These are phyloP conservation scores for Volucella bombylans DNA, from an alignment of 2,888 invertebrate species.

Conservation along the genomic window DNA sequence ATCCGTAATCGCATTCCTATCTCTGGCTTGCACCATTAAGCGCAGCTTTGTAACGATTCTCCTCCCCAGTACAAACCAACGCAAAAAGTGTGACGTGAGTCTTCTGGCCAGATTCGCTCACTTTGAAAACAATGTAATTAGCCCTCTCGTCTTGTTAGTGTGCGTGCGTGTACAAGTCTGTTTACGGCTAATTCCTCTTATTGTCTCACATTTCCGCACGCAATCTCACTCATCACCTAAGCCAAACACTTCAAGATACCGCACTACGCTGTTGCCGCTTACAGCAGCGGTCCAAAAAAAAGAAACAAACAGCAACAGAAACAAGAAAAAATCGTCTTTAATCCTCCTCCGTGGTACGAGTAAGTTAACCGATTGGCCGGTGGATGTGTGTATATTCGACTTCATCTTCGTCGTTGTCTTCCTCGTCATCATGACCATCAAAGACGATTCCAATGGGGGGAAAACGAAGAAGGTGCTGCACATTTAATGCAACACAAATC, in stretches of 20 bases:
- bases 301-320: slow-evolving; percentile 17
- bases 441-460: not conserved
- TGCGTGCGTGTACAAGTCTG: not conserved
- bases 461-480: slow-evolving; percentile 46
- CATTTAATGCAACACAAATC: slow-evolving; percentile 36
- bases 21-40: too few species aligned
- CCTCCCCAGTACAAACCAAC: too few species aligned
- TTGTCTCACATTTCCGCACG: slow-evolving; percentile 49
- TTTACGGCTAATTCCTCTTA: slow-evolving; percentile 48
- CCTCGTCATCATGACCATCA: slow-evolving; percentile 14
- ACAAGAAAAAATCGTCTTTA: slow-evolving; percentile 46
- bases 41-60: too few species aligned
- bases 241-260: slow-evolving; percentile 41
- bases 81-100: too few species aligned
- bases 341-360: slow-evolving; percentile 44
- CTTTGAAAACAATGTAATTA: slow-evolving; percentile 25
- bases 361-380: slow-evolving; percentile 51
- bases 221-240: slow-evolving; percentile 66
- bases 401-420: slow-evolving; percentile 45
- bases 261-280: slow-evolving; percentile 22
- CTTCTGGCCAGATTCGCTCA: too few species aligned
- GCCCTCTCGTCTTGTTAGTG: slow-evolving; percentile 32
- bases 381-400: slow-evolving; percentile 40
- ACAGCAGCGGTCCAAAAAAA: not conserved
- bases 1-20: too few species aligned